Conservation (phyloP, 2,797 vertebrate genomes). For the Sebastes paucispinis region DNA sequence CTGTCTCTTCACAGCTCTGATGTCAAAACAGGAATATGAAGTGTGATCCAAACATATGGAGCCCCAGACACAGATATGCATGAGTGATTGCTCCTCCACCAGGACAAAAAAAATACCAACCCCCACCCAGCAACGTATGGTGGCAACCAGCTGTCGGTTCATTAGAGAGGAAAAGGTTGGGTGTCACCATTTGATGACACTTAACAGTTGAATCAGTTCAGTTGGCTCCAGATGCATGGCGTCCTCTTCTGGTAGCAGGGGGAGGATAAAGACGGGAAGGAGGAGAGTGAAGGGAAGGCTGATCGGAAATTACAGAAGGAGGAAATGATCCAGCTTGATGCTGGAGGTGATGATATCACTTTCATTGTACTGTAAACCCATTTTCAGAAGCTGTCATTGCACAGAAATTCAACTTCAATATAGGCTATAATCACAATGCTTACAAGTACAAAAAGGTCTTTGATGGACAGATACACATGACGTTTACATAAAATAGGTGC, state of each 20-base stretch:
- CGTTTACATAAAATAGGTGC: background rate
- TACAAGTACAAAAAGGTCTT: background rate
- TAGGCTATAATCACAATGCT: background rate
- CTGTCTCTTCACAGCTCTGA: background rate
- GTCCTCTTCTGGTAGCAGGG: background rate
- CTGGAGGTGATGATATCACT: slow-evolving; percentile 37
- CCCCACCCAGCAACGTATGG: slow-evolving; percentile 18
- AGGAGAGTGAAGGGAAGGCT: slow-evolving; percentile 4
- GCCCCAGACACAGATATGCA: slow-evolving; percentile 11
- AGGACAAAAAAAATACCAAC: background rate
- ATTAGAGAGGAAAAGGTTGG: slow-evolving; percentile 22
- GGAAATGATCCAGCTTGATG: slow-evolving; percentile 42
- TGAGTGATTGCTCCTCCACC: slow-evolving; percentile 14
- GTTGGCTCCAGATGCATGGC: background rate
- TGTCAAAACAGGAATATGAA: background rate
- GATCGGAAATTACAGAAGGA: slow-evolving; percentile 38
- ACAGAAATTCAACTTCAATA: background rate
- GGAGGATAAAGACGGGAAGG: background rate
- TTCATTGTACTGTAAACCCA: slow-evolving; percentile 3
- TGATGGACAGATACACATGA: background rate
- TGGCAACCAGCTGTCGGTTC: slow-evolving; percentile 45
- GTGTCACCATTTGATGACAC: slow-evolving; percentile 2
- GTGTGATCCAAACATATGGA: slow-evolving; percentile 9
- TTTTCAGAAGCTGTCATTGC: background rate
- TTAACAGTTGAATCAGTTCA: background rate